A percentile compares a stretch with the other conserved stretches of the same genome.
These are phyloP conservation scores for Thomomys bottae DNA, from an alignment of 2,113 vertebrate species.

Conservation along the genomic window DNA sequence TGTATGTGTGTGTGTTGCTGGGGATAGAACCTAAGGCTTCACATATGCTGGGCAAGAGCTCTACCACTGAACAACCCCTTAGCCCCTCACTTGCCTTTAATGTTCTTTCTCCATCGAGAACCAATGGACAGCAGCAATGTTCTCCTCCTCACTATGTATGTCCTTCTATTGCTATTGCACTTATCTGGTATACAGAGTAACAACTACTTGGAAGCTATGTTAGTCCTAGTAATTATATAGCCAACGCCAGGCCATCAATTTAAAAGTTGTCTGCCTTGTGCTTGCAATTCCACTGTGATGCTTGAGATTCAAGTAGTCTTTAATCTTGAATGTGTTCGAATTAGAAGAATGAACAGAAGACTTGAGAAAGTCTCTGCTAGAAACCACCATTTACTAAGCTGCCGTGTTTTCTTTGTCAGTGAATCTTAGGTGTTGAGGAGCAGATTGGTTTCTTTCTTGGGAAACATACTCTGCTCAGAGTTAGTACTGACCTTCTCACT, in stretches of 20 bases:
- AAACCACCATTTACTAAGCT: accelerated
- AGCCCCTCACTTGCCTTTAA: neutral
- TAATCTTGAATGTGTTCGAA: neutral
- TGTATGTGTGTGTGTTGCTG: no score
- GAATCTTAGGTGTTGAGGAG: neutral
- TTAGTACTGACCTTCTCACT: no score
- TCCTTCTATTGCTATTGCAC: neutral
- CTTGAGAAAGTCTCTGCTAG: accelerated
- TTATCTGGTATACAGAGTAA: neutral
- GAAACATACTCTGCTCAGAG: neutral
- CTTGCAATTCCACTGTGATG: neutral
- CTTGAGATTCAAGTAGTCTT: no score
- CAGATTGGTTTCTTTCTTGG: neutral
- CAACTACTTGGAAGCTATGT: slow-evolving; percentile 31
- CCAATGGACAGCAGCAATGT: neutral
- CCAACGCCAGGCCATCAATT: slow-evolving; percentile 45
- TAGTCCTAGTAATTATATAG: neutral
- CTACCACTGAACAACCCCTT: neutral
- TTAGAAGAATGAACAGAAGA: neutral
- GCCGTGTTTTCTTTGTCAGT: accelerated
- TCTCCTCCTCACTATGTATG: neutral
- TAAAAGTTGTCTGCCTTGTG: slow-evolving; percentile 58
- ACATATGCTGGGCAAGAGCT: neutral
- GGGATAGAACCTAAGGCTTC: no score
- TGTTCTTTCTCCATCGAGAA: neutral